Conservation (phyloP, 2,888 invertebrate species). For the Erannis defoliaria region DNA sequence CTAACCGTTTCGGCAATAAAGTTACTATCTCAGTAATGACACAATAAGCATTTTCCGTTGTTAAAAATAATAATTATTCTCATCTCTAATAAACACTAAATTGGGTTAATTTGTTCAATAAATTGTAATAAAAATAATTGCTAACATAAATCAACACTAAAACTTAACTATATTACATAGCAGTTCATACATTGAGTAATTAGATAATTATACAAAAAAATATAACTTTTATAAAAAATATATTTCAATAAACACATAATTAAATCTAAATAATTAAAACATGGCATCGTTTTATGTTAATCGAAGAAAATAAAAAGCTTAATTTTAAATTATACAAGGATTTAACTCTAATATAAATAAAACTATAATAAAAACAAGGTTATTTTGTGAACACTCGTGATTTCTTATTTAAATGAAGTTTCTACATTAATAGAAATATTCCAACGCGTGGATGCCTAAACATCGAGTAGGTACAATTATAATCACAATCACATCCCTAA, state of each 20-base stretch:
- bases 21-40: conserved; percentile 84
- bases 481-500: conserved; percentile 80
- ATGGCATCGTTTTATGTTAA: conserved; percentile 80
- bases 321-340: conserved; percentile 45
- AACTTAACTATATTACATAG: conserved; percentile 81
- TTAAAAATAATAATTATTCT: conserved; percentile 64
- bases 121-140: conserved; percentile 53
- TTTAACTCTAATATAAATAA: conserved; percentile 54
- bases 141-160: conserved; percentile 81
- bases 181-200: conserved; percentile 74
- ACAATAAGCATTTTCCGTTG: conserved; percentile 85
- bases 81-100: conserved; percentile 64
- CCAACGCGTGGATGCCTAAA: conserved; percentile 67
- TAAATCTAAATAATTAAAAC: conserved; percentile 80
- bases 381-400: conserved; percentile 62
- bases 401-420: conserved; percentile 45
- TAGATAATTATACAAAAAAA: conserved; percentile 82
- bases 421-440: conserved; percentile 42
- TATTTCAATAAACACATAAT: conserved; percentile 82
- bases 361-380: conserved; percentile 53
- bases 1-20: conserved; percentile 87
- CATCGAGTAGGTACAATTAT: conserved; percentile 74
- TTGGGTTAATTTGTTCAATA: conserved; percentile 76
- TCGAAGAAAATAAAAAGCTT: conserved; percentile 59
- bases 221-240: conserved; percentile 84